Percentiles rank a stretch among this genome's conserved stretches.
Conservation (phyloP, 2,113 vertebrate species). For the Camelus dromedarius region DNA sequence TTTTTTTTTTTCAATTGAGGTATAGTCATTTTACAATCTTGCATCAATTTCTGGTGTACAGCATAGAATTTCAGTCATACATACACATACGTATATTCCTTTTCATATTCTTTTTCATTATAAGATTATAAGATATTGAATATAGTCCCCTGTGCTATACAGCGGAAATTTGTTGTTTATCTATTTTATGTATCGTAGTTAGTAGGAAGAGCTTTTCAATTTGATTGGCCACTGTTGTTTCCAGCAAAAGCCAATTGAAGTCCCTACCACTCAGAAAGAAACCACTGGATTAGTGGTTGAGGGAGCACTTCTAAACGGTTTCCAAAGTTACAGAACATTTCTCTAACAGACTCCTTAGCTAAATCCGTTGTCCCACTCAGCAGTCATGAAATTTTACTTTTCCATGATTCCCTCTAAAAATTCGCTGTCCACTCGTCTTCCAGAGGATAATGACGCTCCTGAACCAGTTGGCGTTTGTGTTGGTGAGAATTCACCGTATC, state of each 20-base stretch:
- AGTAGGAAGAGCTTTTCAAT: not conserved
- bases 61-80: too few species aligned
- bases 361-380: not conserved
- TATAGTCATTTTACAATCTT: too few species aligned
- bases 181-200: too few species aligned
- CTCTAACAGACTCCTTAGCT: not conserved
- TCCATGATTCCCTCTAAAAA: constrained; percentile 42
- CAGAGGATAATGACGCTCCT: not conserved
- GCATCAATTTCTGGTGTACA: too few species aligned
- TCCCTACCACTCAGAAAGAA: not conserved
- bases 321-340: not conserved
- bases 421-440: not conserved
- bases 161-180: too few species aligned
- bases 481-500: constrained; percentile 23
- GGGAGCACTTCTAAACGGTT: not conserved
- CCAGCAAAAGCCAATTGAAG: not conserved
- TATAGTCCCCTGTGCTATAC: too few species aligned
- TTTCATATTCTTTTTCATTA: too few species aligned
- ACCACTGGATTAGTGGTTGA: not conserved
- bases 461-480: not conserved
- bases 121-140: too few species aligned
- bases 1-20: too few species aligned
- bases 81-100: too few species aligned
- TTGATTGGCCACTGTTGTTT: not conserved
- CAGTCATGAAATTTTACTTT: constrained; percentile 43